Percentiles rank a stretch among this genome's conserved stretches.
Conservation (phyloP, 2,888 invertebrate genomes). For the Agrochola circellaris region DNA sequence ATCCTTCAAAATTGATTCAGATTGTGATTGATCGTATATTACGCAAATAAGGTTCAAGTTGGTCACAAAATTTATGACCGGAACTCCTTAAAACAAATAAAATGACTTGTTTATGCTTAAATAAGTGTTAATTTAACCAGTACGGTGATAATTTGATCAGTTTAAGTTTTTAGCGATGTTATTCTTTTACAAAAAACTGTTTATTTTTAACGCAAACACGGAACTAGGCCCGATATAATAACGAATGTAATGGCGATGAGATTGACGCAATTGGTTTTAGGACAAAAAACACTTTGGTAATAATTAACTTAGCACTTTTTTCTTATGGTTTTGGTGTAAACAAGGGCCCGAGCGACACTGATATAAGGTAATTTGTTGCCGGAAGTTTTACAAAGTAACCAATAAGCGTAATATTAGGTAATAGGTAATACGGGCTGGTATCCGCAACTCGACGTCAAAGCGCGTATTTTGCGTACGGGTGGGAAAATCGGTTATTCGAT, state of each 20-base stretch:
- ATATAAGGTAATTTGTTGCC: neutral
- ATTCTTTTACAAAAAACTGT: neutral
- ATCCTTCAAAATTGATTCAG: no score
- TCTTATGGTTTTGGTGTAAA: neutral
- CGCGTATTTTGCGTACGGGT: no score
- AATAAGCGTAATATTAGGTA: no score
- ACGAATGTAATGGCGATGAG: slow-evolving; percentile 1
- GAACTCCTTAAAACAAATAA: neutral
- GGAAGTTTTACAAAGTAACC: neutral
- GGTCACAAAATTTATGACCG: no score
- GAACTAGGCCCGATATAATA: slow-evolving; percentile 29
- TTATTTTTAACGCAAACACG: slow-evolving; percentile 50
- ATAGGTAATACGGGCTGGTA: no score
- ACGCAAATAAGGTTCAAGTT: no score
- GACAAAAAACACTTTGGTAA: slow-evolving; percentile 7
- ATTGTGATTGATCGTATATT: no score
- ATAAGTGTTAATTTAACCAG: slow-evolving; percentile 40
- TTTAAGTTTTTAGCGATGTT: slow-evolving; percentile 12
- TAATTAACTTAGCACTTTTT: slow-evolving; percentile 31
- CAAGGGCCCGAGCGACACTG: neutral
- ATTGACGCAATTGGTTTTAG: slow-evolving; percentile 37
- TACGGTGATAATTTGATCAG: slow-evolving; percentile 41
- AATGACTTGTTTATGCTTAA: slow-evolving; percentile 9
- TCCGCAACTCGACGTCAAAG: no score
- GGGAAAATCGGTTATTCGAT: no score